phyloP scores from a whole-genome alignment of 2,888 invertebrate genomes.

The Ganaspis brasiliensis region DNA sequence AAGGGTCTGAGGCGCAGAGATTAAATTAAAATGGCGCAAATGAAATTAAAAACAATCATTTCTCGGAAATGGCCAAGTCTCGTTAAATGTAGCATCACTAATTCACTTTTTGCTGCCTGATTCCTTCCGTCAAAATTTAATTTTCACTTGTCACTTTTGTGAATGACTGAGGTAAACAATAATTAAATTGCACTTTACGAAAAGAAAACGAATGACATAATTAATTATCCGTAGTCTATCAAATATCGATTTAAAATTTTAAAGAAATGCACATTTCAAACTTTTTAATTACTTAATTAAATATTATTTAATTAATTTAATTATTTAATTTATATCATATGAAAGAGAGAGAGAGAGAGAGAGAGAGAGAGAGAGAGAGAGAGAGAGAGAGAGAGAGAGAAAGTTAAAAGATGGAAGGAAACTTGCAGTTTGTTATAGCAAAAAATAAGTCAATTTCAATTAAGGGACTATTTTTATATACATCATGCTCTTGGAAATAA shows the following conservation, averaged over 20 bases:
- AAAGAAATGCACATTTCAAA: not conserved
- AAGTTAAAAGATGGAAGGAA: too few relatives aligned
- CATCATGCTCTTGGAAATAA: too few relatives aligned
- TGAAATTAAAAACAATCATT: slow-evolving; percentile 25
- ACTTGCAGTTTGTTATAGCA: too few relatives aligned
- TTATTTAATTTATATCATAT: too few relatives aligned
- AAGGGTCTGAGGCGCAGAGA: not conserved
- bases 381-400: too few relatives aligned
- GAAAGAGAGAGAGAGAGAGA: too few relatives aligned
- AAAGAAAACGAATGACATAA: slow-evolving; percentile 28
- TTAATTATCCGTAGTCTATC: too few relatives aligned
- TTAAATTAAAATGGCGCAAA: slow-evolving; percentile 23
- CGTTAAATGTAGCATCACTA: slow-evolving; percentile 9
- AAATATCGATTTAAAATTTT: not conserved
- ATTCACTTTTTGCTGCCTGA: not conserved
- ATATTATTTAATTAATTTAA: too few relatives aligned
- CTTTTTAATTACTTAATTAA: not conserved
- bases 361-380: too few relatives aligned
- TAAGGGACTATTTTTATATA: too few relatives aligned
- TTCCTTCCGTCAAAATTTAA: not conserved
- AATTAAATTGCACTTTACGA: slow-evolving; percentile 15
- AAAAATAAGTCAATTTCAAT: too few relatives aligned
- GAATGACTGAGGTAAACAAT: slow-evolving; percentile 13
- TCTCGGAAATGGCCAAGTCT: not conserved
- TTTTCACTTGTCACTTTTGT: slow-evolving; percentile 29